These are phyloP conservation scores for Stegodyphus dumicola DNA, from an alignment of 1,140 invertebrate species.

Conservation along the genomic window DNA sequence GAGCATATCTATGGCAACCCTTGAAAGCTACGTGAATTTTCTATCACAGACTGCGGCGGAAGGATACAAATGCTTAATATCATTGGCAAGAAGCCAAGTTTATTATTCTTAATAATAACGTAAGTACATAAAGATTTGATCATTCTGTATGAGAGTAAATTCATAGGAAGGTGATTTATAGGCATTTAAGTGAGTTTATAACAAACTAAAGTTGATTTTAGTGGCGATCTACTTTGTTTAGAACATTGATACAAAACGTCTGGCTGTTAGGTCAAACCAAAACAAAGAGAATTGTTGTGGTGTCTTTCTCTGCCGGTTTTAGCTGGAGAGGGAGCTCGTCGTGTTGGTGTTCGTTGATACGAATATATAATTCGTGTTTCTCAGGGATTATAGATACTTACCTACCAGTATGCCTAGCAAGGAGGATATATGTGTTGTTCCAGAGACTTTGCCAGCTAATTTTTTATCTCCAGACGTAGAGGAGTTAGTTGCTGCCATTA, in stretches of 20 bases:
- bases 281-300: constrained; percentile 50
- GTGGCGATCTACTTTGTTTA: constrained; percentile 39
- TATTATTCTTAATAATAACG: neutral
- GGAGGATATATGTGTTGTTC: constrained; percentile 30
- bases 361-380: neutral
- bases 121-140: too few species aligned
- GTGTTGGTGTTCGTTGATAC: neutral
- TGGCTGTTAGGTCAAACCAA: constrained; percentile 14
- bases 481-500: constrained; percentile 77
- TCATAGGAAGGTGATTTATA: too few species aligned
- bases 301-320: constrained; percentile 35
- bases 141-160: too few species aligned
- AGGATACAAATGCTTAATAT: constrained; percentile 24
- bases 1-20: constrained; percentile 31
- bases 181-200: too few species aligned
- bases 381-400: constrained; percentile 28
- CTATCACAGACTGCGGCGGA: constrained; percentile 24
- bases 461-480: constrained; percentile 72
- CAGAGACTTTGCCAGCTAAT: constrained; percentile 12
- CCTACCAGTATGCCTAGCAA: constrained; percentile 48
- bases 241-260: constrained; percentile 40
- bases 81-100: constrained; percentile 27
- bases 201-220: too few species aligned
- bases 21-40: constrained; percentile 37
- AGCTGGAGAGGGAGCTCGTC: neutral